Conservation (phyloP, 2,888 invertebrate genomes). For the Phyto melanocephala region DNA sequence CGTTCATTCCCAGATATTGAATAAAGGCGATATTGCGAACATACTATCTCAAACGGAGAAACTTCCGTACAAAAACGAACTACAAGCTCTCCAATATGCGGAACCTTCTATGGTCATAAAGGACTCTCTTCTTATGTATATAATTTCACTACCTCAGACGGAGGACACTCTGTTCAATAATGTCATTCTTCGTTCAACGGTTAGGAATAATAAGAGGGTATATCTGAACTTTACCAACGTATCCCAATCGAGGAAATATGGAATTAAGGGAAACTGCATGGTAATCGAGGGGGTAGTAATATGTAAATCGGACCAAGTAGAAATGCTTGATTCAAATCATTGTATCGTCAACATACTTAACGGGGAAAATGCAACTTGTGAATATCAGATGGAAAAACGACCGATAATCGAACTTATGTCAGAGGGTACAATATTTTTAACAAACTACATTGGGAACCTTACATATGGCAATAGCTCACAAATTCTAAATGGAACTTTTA, state of each 20-base stretch:
- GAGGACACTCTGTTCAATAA: conserved; percentile 56
- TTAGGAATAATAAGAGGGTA: conserved; percentile 49
- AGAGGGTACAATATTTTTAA: background rate
- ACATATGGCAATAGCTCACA: background rate
- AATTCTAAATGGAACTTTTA: background rate
- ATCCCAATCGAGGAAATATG: conserved; percentile 45
- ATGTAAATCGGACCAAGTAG: background rate
- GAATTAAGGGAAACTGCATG: conserved; percentile 25
- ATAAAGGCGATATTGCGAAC: conserved; percentile 59
- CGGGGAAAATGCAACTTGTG: background rate
- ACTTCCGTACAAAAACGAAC: too few species aligned
- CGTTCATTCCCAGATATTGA: conserved; percentile 57
- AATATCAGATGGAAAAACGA: conserved; percentile 7
- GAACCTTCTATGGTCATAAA: conserved; percentile 61
- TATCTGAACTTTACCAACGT: conserved; percentile 43
- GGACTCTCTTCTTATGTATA: conserved; percentile 53
- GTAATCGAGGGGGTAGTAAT: conserved; percentile 29
- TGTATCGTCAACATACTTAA: conserved; percentile 10
- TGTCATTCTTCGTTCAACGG: conserved; percentile 51
- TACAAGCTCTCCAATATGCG: conserved; percentile 62
- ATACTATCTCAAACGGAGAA: conserved; percentile 59
- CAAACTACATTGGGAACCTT: background rate
- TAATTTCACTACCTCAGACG: conserved; percentile 57
- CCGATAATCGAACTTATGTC: background rate
- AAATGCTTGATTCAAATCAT: conserved; percentile 5